Percentiles rank a stretch among this genome's conserved stretches.
Evolutionary conservation across 1,140 invertebrate genomes (phyloP).

Genomic region (Hydropsyche tenuis): DNA sequence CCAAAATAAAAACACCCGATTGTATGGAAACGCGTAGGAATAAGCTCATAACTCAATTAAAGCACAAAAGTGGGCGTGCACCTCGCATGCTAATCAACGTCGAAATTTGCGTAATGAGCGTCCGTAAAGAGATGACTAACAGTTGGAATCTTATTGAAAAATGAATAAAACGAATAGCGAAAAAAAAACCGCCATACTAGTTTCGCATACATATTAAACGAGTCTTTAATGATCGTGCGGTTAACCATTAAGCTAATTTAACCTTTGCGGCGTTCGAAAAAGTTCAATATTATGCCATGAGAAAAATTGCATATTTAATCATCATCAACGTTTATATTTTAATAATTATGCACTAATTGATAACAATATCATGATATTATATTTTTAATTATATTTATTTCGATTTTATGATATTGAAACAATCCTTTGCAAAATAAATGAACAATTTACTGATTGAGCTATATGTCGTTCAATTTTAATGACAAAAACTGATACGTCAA

Average conservation of each 20-base stretch:
- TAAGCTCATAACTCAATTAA: constrained; percentile 29
- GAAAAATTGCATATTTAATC: no score
- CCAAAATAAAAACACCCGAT: no score
- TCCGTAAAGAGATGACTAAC: constrained; percentile 32
- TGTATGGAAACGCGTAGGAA: background rate
- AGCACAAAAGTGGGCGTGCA: constrained; percentile 35
- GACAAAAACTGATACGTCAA: no score
- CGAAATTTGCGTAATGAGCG: constrained; percentile 30
- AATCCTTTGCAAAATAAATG: no score
- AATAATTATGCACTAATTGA: no score
- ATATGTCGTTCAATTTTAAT: no score
- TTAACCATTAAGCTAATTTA: background rate
- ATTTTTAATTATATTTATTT: no score
- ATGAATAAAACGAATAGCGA: background rate
- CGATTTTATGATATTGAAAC: no score
- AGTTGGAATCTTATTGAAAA: background rate
- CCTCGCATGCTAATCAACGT: constrained; percentile 22
- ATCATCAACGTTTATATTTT: no score
- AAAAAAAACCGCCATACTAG: constrained; percentile 21
- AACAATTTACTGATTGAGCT: no score
- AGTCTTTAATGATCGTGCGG: constrained; percentile 32
- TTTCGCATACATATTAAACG: constrained; percentile 30
- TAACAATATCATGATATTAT: no score
- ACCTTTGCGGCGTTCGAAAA: background rate
- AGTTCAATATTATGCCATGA: no score